Conservation (phyloP, 2,888 invertebrate genomes). For the Polia nebulosa region DNA sequence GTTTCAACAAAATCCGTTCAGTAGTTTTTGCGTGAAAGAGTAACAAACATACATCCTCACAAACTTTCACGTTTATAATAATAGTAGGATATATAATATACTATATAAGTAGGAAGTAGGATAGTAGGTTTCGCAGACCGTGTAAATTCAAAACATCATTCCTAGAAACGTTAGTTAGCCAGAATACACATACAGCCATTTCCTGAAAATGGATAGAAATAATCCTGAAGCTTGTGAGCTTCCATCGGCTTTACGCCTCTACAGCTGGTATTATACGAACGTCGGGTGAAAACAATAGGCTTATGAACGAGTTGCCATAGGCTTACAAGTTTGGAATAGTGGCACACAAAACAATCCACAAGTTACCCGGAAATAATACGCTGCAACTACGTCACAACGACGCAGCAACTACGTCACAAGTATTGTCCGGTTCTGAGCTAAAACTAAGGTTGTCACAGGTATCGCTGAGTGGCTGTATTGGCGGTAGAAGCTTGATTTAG, state of each 20-base stretch:
- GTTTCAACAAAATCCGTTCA: no score
- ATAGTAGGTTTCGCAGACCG: not conserved
- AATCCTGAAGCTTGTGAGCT: not conserved
- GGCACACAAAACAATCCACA: not conserved
- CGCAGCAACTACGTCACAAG: no score
- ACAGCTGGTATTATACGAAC: not conserved
- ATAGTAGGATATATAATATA: no score
- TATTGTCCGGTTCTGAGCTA: not conserved
- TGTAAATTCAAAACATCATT: not conserved
- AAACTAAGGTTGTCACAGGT: not conserved
- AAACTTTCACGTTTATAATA: no score
- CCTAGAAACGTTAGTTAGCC: not conserved
- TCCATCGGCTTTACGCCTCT: not conserved
- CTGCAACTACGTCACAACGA: no score
- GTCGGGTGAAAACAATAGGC: conserved; percentile 16
- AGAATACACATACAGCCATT: not conserved
- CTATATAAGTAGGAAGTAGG: no score
- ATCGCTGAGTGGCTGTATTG: not conserved
- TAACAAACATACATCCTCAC: no score
- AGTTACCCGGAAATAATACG: conserved; percentile 5
- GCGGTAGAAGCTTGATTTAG: no score
- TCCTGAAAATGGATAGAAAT: conserved; percentile 8
- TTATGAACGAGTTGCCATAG: conserved; percentile 20
- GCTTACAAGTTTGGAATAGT: conserved; percentile 1
- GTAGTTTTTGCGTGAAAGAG: no score